Evolutionary conservation across 2,797 vertebrate species (phyloP), one percentile per base, ranked within the genome.

Genomic region (Brotogeris chrysoptera): DNA sequence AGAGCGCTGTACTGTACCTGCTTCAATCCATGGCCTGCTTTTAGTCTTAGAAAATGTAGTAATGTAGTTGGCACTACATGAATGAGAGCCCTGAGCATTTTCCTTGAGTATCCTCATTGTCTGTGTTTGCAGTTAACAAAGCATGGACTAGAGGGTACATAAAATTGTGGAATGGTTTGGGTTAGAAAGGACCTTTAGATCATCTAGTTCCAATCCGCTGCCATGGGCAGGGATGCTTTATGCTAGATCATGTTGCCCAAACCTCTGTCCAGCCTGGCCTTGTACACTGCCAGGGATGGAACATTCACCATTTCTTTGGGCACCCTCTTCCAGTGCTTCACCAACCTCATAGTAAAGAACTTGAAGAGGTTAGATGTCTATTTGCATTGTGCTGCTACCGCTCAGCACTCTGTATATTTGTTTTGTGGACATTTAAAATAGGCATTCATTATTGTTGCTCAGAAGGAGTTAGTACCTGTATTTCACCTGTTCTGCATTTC

Each of bases 371-470:
- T 86, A n/a, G 41, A 19, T 30, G 10, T 64, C 36, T 52, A 0
- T 74, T 77, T 81, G 53, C 52, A 12, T 53, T 39, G 23, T 72
- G n/a, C 10, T 49, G 71, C 21, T 5, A 1, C 53, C 27, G 23
- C 41, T 20, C 59, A 34, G 49, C 6, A 2, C 50, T 80, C 70
- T 32, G 16, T 39, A 1, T 69, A 11, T 89, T 92, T 72, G 43
- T 23, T 92, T 63, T 19, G 13, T 61, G 47, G 12, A 11, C 30
- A 13, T 69, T 65, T 82, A 27, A 57, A 77, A 20, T 30, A 70
- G 8, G 2, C 52, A 17, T 66, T 93, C 3, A 3, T 64, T 89
- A 8, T 12, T 66, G n/a, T 70, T 0, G 0, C n/a, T 86, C 9
- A 11, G 28, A 64, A 90, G 16, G 14, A 80, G 24, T 44, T 70